Evolutionary conservation across 1,140 invertebrate species (phyloP), one percentile per base, ranked within the genome.

Genomic region (Dreissena polymorpha): DNA sequence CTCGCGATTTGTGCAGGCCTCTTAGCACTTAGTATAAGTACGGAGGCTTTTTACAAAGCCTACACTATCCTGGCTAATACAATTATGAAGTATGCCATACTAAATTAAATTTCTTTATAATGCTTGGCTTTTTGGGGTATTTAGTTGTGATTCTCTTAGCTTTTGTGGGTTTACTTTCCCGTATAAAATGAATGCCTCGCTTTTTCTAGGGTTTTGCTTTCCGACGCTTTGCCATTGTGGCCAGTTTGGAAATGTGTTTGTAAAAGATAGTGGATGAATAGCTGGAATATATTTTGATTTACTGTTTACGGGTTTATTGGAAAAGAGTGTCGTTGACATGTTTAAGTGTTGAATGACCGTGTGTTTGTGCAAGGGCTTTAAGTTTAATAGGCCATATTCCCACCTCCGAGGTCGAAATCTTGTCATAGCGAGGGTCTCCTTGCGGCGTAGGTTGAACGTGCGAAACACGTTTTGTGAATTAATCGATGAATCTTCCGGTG

Each of bases 61-160:
- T 60, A 21, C 21, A 18, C n/a, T 23, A 78, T 78, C 65, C 23
- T 53, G n/a, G 21, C n/a, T 83, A 83, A 83, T 83, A 60, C 81
- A 83, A 83, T 83, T 83, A 83, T 83, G 81, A 83, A 83, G 72
- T 83, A 76, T 77, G 69, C 73, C 69, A 69, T 71, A 83, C 81
- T 55, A 83, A 83, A 83, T 83, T 83, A 83, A 83, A 83, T 83
- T 83, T 83, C 81, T 77, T 74, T 83, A 83, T 83, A 83, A 83
- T 83, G 57, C 81, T 76, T 51, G 65, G 72, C 68, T 70, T 71
- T 77, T 83, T 75, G 23, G 21, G 73, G 73, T 53, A 76, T 83
- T 83, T 76, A 77, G 81, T 68, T 57, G 51, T 71, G 81, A 83
- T 83, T 76, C 55, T 71, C 21, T 50, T 10, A 77, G 81, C 50